A percentile compares a stretch with the other conserved stretches of the same genome.
phyloP scores from a whole-genome alignment of 2,113 vertebrate genomes.

The Megalops atlanticus region DNA sequence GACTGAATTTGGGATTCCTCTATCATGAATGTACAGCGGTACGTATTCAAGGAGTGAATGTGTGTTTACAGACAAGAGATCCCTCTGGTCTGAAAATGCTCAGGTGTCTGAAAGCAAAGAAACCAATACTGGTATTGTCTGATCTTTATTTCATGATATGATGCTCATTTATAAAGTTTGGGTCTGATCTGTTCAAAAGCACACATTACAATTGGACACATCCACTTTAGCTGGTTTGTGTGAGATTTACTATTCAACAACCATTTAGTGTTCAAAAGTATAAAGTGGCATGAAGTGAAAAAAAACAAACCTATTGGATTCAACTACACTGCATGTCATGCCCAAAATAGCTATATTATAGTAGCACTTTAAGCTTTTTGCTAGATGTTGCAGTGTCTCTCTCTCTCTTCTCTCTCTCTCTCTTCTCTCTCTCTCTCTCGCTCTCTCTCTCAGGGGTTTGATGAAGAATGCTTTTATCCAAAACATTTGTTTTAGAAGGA shows the following conservation, averaged over 20 bases:
- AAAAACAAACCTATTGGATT: no score
- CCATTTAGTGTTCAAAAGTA: not conserved
- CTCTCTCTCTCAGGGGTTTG: not conserved
- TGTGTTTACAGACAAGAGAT: not conserved
- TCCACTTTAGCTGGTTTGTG: not conserved
- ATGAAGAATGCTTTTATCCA: not conserved
- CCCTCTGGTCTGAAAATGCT: no score
- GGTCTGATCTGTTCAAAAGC: not conserved
- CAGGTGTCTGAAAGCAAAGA: no score
- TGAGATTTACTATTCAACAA: not conserved
- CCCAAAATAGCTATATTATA: not conserved
- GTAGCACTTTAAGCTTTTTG: no score
- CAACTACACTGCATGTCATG: no score
- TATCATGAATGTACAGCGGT: no score
- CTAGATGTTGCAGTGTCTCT: not conserved
- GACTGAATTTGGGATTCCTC: no score
- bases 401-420: not conserved
- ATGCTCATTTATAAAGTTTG: no score
- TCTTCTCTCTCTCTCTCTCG: not conserved
- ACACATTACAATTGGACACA: not conserved
- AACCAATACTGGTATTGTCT: no score
- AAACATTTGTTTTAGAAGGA: not conserved
- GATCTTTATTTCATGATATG: no score
- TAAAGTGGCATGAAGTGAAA: not conserved
- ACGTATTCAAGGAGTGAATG: not conserved